phyloP scores from a whole-genome alignment of 2,888 invertebrate genomes.

The Mystacides longicornis region DNA sequence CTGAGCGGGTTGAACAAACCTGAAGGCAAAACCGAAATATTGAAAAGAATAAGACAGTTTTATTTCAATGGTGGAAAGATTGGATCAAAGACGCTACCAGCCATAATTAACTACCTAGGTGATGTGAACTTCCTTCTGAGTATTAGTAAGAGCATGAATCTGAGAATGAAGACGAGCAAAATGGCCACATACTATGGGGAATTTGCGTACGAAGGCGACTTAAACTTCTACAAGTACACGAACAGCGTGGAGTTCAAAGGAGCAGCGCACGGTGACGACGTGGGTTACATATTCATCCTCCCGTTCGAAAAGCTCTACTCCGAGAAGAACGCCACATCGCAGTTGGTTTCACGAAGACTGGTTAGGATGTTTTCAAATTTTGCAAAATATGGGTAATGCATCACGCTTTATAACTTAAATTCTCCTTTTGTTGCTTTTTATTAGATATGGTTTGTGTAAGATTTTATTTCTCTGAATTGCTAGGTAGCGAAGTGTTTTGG shows the following conservation, averaged over 20 bases:
- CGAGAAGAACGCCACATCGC: conserved; percentile 23
- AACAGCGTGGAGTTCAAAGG: conserved; percentile 38
- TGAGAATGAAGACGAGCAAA: conserved; percentile 3
- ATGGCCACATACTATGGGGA: conserved; percentile 7
- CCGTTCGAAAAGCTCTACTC: conserved; percentile 32
- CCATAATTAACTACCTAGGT: conserved; percentile 1
- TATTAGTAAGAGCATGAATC: conserved; percentile 1
- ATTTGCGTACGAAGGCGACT: conserved; percentile 9
- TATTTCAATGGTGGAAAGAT: conserved; percentile 7
- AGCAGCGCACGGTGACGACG: conserved; percentile 53
- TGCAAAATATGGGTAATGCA: conserved; percentile 44
- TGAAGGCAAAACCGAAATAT: background rate
- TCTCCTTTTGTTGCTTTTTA: too few species aligned
- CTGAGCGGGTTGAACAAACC: background rate
- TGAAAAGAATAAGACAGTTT: conserved; percentile 2
- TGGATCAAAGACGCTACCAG: background rate
- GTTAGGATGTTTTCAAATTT: conserved; percentile 44
- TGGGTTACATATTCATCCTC: conserved; percentile 47
- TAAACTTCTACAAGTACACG: conserved; percentile 41
- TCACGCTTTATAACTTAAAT: too few species aligned
- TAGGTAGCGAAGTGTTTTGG: too few species aligned
- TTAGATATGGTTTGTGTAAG: too few species aligned
- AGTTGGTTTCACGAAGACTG: conserved; percentile 30
- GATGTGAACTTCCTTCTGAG: conserved; percentile 4
- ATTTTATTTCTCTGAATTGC: too few species aligned